Evolutionary conservation across 1,140 invertebrate species (phyloP).

Genomic region (Cydia strobilella): DNA sequence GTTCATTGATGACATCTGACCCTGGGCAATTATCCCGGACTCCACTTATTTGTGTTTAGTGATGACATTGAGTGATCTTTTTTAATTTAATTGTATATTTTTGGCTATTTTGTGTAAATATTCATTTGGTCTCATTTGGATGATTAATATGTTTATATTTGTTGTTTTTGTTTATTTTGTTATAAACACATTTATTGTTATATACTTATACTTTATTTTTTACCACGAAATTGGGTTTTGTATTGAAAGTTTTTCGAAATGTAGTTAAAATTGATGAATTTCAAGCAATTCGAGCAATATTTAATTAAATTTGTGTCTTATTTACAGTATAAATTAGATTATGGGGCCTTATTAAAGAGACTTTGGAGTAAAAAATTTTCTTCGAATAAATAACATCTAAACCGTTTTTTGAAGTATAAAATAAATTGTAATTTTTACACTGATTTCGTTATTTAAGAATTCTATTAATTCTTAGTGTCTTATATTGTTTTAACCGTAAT

Average conservation of each 20-base stretch:
- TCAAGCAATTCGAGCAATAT: not conserved
- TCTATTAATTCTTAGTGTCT: too few species aligned
- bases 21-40: not conserved
- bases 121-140: slow-evolving; percentile 30
- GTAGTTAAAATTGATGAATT: not conserved
- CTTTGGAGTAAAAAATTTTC: not conserved
- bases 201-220: not conserved
- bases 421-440: too few species aligned
- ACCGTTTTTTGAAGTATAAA: too few species aligned
- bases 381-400: not conserved
- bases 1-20: not conserved
- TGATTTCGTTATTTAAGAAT: too few species aligned
- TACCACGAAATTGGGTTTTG: not conserved
- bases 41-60: not conserved
- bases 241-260: not conserved
- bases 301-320: slow-evolving; percentile 5
- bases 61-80: slow-evolving; percentile 9
- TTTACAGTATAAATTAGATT: slow-evolving; percentile 8
- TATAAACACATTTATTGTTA: not conserved
- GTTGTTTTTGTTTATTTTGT: slow-evolving; percentile 13
- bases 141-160: slow-evolving; percentile 24
- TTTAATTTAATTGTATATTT: slow-evolving; percentile 13
- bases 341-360: not conserved
- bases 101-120: slow-evolving; percentile 22
- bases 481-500: too few species aligned